These are phyloP conservation scores for Malacoraja senta DNA, from an alignment of 2,797 vertebrate genomes.

Conservation along the genomic window DNA sequence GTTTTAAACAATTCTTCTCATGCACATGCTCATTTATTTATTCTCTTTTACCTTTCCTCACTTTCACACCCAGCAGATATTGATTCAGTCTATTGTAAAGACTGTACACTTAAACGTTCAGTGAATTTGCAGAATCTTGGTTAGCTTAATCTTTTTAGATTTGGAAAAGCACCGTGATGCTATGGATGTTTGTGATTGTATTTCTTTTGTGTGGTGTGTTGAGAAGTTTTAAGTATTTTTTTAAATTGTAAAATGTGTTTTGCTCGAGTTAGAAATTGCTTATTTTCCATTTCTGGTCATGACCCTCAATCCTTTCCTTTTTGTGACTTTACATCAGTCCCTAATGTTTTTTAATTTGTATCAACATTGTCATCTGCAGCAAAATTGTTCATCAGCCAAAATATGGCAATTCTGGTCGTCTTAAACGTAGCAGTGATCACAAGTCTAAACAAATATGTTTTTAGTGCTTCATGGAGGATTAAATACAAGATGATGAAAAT, in stretches of 20 bases:
- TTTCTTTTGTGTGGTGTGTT: not conserved
- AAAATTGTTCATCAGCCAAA: conserved; percentile 2
- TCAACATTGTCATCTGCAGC: not conserved
- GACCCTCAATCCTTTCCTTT: not conserved
- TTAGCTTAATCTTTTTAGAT: not conserved
- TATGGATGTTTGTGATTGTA: not conserved
- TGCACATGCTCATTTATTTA: not conserved
- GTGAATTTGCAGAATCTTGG: not conserved
- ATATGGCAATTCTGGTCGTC: not conserved
- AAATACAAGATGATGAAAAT: too few species aligned
- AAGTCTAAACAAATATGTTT: too few species aligned
- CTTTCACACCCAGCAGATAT: not conserved
- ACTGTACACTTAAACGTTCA: not conserved
- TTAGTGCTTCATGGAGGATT: not conserved
- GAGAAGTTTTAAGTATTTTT: not conserved
- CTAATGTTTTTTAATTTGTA: not conserved
- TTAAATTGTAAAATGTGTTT: not conserved
- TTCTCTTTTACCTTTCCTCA: not conserved
- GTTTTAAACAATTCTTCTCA: not conserved
- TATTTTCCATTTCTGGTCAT: not conserved
- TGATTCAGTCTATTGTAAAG: not conserved
- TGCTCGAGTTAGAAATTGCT: not conserved
- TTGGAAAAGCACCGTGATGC: not conserved
- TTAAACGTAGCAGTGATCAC: not conserved
- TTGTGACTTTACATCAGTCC: not conserved